phyloP scores from a whole-genome alignment of 2,797 vertebrate genomes.

The Fistularia commersonii region DNA sequence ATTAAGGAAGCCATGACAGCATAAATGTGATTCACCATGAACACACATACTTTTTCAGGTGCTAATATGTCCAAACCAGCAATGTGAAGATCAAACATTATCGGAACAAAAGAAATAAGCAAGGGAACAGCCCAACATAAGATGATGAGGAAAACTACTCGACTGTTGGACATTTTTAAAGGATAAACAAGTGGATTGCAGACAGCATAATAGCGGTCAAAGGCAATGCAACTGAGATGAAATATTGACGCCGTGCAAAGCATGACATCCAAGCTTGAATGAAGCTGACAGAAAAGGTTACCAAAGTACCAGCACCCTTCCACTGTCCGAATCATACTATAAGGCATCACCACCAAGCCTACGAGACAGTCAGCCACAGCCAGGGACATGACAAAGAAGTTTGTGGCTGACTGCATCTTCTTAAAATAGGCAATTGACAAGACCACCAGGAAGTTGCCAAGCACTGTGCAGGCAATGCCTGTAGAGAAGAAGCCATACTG shows the following conservation, averaged over 20 bases:
- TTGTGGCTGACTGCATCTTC: slow-evolving; percentile 79
- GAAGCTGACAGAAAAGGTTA: slow-evolving; percentile 74
- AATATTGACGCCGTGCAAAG: slow-evolving; percentile 84
- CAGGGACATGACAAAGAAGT: slow-evolving; percentile 78
- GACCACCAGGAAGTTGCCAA: slow-evolving; percentile 81
- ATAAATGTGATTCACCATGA: slow-evolving; percentile 76
- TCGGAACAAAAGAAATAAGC: slow-evolving; percentile 79
- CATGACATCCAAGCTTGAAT: slow-evolving; percentile 83
- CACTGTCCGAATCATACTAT: slow-evolving; percentile 78
- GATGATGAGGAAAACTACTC: slow-evolving; percentile 69
- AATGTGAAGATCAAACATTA: slow-evolving; percentile 74
- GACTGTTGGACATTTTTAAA: slow-evolving; percentile 72
- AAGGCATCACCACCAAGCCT: slow-evolving; percentile 82
- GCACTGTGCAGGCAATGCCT: slow-evolving; percentile 73
- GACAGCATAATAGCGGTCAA: slow-evolving; percentile 81
- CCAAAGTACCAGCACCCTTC: slow-evolving; percentile 84
- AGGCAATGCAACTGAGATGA: slow-evolving; percentile 81
- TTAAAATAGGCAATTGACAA: slow-evolving; percentile 79
- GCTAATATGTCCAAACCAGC: slow-evolving; percentile 56
- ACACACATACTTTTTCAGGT: slow-evolving; percentile 67
- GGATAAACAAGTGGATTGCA: slow-evolving; percentile 77
- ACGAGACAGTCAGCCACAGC: slow-evolving; percentile 82
- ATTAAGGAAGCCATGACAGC: slow-evolving; percentile 77
- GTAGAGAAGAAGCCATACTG: slow-evolving; percentile 67
- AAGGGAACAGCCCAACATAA: slow-evolving; percentile 76